Percentiles rank a stretch among this genome's conserved stretches.
phyloP scores from a whole-genome alignment of 2,888 invertebrate genomes.

The Mechanitis messenoides region DNA sequence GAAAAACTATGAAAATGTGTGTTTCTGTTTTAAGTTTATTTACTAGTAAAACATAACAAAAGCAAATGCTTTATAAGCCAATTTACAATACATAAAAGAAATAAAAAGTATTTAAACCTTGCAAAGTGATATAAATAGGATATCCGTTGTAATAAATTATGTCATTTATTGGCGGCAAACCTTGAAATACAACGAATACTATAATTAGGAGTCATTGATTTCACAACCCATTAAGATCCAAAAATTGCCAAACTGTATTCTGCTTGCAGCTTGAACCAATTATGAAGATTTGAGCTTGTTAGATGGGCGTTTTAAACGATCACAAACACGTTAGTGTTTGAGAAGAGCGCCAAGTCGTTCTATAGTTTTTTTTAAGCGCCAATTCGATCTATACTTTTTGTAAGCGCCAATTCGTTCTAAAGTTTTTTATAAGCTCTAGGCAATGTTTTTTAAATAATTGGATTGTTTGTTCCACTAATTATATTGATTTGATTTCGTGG shows the following conservation, averaged over 20 bases:
- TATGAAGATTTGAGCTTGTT: conserved; percentile 51
- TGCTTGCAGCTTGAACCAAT: conserved; percentile 49
- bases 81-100: background rate
- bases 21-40: too few species aligned
- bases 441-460: conserved; percentile 31
- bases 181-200: conserved; percentile 31
- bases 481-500: conserved; percentile 33
- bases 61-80: background rate
- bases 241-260: conserved; percentile 43
- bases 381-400: conserved; percentile 38
- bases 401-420: conserved; percentile 41
- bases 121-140: conserved; percentile 1
- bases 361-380: conserved; percentile 37
- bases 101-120: background rate
- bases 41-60: too few species aligned
- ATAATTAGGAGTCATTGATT: conserved; percentile 53
- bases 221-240: conserved; percentile 51
- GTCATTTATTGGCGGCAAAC: conserved; percentile 15
- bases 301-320: conserved; percentile 47
- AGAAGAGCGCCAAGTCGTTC: conserved; percentile 47
- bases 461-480: conserved; percentile 37
- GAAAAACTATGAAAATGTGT: too few species aligned
- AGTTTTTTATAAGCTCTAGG: conserved; percentile 35
- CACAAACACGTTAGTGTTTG: conserved; percentile 33
- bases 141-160: conserved; percentile 2